Evolutionary conservation across 2,113 vertebrate genomes (phyloP), one percentile per base, ranked within the genome.

Genomic region (Mastomys natalensis): DNA sequence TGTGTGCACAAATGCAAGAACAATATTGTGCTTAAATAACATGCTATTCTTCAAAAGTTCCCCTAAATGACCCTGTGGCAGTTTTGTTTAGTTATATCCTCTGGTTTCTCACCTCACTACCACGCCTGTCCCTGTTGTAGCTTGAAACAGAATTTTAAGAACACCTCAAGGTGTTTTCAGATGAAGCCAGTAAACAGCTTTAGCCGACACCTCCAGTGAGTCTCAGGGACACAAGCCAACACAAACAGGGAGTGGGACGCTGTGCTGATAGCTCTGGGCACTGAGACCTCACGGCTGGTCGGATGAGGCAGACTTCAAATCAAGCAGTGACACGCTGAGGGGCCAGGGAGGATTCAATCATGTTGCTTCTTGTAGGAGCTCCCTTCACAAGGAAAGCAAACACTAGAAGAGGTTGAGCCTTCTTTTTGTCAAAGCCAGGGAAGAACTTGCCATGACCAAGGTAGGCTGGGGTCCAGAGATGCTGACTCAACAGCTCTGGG

Each of bases 301-400:
- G 68, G 96, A 95, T 88, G 90, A 97, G 95, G 53, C 87, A 48
- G 48, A 82, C 64, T 81, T 0, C 7, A 11, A 93, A 76, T 97
- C 97, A 97, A 96, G 97, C 94, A 96, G 87, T n/a, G 80, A 97
- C 97, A 96, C 0, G 88, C 60, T 51, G 40, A 80, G 70, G 72
- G 96, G 80, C 81, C 88, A 37, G n/a, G 55, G 70, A 87, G 58
- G 72, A 76, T 26, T 72, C 88, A 34, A 0, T 95, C 97, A 0
- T 95, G 97, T 77, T 43, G 60, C 55, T 55, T 97, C 97, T 96
- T 95, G 95, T 72, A 92, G 43, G 12, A 64, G 66, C 31, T 95
- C 64, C 82, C 45, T 86, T 53, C 58, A 34, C 22, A 17, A 66
- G 89, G 66, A 70, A 78, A 88, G 73, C 72, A 70, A 93, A 72